A percentile compares a stretch with the other conserved stretches of the same genome.
phyloP scores from a whole-genome alignment of 2,888 invertebrate genomes.

The Spilarctia lutea region DNA sequence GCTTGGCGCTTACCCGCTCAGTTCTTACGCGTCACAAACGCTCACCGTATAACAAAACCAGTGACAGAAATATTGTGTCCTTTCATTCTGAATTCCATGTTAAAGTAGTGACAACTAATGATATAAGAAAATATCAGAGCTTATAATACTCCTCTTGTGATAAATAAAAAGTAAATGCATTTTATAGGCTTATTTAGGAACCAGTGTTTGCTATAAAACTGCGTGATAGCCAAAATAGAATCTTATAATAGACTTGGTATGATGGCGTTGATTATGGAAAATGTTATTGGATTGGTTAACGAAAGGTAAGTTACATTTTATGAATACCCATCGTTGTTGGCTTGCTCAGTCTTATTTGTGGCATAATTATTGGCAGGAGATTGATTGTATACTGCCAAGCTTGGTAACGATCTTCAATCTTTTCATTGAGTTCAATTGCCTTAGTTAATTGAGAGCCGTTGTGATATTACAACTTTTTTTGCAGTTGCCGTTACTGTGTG shows the following conservation, averaged over 20 bases:
- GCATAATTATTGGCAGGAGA: slow-evolving; percentile 74
- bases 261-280: slow-evolving; percentile 73
- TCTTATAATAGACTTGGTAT: slow-evolving; percentile 79
- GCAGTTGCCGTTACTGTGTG: slow-evolving; percentile 56
- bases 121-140: slow-evolving; percentile 4
- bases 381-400: slow-evolving; percentile 70
- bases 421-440: slow-evolving; percentile 60
- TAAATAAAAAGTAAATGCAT: slow-evolving; percentile 60
- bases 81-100: slow-evolving; percentile 27
- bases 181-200: slow-evolving; percentile 46
- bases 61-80: slow-evolving; percentile 47
- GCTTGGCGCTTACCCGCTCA: slow-evolving; percentile 70
- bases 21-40: slow-evolving; percentile 68
- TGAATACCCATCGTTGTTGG: slow-evolving; percentile 60
- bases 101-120: slow-evolving; percentile 37
- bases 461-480: slow-evolving; percentile 63
- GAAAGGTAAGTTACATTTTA: slow-evolving; percentile 74
- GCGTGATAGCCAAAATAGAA: slow-evolving; percentile 77
- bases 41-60: slow-evolving; percentile 66
- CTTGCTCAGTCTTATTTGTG: slow-evolving; percentile 63
- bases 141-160: slow-evolving; percentile 35
- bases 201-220: slow-evolving; percentile 69
- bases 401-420: slow-evolving; percentile 44
- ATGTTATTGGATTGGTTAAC: slow-evolving; percentile 63
- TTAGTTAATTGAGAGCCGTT: slow-evolving; percentile 58